These are phyloP conservation scores for Otis tarda DNA, from an alignment of 2,113 vertebrate species.

Conservation along the genomic window DNA sequence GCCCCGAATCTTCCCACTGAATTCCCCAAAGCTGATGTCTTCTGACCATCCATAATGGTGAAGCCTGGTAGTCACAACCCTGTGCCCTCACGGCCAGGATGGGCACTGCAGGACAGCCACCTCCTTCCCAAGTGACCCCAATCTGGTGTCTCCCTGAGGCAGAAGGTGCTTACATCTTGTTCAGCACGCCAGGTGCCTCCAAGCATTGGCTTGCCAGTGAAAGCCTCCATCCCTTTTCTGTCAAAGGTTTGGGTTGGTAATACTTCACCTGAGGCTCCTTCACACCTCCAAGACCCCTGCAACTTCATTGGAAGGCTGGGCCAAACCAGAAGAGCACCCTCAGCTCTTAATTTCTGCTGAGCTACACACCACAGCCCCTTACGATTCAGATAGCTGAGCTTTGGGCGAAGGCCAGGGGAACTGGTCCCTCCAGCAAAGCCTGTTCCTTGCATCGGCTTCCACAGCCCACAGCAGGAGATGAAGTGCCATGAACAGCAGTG, in stretches of 20 bases:
- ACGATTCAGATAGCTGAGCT: not conserved
- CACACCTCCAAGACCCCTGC: not conserved
- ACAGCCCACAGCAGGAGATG: not conserved
- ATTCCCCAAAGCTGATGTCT: not conserved
- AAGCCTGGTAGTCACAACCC: not conserved
- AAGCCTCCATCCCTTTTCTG: not conserved
- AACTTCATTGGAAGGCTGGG: not conserved
- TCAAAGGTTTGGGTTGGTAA: not conserved
- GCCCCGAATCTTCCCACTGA: not conserved
- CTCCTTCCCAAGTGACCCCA: not conserved
- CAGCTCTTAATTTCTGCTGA: conserved; percentile 24
- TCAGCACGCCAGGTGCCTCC: not conserved
- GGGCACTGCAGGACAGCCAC: not conserved
- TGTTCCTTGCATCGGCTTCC: conserved; percentile 19
- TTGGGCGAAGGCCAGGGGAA: not conserved
- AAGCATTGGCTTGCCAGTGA: not conserved
- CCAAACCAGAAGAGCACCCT: not conserved
- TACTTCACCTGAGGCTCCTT: not conserved
- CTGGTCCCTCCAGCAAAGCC: conserved; percentile 46
- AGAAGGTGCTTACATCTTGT: not conserved
- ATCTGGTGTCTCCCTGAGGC: not conserved
- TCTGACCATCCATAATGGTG: not conserved
- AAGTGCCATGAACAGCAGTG: rapidly evolving
- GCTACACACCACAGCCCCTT: not conserved
- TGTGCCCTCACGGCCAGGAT: rapidly evolving